Percentiles rank a stretch among this genome's conserved stretches.
These are phyloP conservation scores for Philaethria dido DNA, from an alignment of 2,888 invertebrate genomes.

Conservation along the genomic window DNA sequence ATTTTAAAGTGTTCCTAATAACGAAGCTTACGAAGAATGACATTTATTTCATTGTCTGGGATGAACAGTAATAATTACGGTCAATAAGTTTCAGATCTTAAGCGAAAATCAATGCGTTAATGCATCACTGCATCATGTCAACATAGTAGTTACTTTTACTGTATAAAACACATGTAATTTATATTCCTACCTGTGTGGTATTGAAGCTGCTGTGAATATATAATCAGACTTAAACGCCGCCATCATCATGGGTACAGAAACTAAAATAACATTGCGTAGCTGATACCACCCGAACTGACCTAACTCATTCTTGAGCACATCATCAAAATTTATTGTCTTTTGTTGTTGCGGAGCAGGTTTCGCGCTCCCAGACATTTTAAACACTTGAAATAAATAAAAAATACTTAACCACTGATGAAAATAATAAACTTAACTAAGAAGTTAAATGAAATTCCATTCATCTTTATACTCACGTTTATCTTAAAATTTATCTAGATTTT, in stretches of 20 bases:
- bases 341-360: background rate
- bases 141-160: no score
- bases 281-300: constrained; percentile 86
- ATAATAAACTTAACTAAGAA: background rate
- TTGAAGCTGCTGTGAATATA: constrained; percentile 87
- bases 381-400: background rate
- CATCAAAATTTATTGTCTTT: constrained; percentile 62
- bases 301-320: constrained; percentile 70
- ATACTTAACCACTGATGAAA: background rate
- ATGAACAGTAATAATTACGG: no score
- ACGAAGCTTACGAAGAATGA: no score
- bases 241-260: constrained; percentile 84
- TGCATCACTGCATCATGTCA: no score
- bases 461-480: background rate
- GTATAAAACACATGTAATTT: background rate
- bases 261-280: constrained; percentile 78
- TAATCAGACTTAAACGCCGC: constrained; percentile 86
- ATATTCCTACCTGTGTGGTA: constrained; percentile 85
- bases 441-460: background rate
- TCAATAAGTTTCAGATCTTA: no score
- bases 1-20: no score
- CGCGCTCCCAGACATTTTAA: background rate
- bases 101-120: no score
- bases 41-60: no score
- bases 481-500: background rate